Percentiles rank a stretch among this genome's conserved stretches.
Evolutionary conservation across 2,113 vertebrate species (phyloP).

Genomic region (Oncorhynchus tshawytscha): DNA sequence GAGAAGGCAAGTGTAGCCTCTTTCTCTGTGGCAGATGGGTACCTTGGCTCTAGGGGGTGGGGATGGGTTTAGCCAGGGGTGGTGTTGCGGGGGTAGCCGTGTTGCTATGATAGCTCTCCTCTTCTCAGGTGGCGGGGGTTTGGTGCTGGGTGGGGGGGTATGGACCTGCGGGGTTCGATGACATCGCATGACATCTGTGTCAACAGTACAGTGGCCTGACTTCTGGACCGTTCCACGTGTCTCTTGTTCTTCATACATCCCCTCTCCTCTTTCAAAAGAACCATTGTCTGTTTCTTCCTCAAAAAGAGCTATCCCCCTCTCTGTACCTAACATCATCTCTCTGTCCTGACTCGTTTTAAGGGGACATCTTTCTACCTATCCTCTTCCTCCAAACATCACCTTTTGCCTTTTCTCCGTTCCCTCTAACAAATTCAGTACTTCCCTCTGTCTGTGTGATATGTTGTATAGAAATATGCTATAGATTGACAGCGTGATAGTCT

Average conservation of each 20-base stretch:
- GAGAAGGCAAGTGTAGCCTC: background rate
- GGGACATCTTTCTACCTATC: conserved; percentile 64
- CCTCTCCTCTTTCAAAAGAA: background rate
- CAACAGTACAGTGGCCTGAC: conserved; percentile 32
- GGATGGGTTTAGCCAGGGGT: conserved; percentile 13
- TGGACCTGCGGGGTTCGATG: conserved; percentile 54
- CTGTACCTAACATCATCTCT: conserved; percentile 71
- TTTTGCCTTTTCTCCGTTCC: too few relatives aligned
- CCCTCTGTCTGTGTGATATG: too few relatives aligned
- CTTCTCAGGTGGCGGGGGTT: conserved; percentile 50
- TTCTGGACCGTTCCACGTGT: too few relatives aligned
- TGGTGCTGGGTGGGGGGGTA: conserved; percentile 4
- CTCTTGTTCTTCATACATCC: background rate
- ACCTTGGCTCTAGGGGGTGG: conserved; percentile 62
- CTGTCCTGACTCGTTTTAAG: conserved; percentile 26
- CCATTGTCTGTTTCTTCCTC: too few relatives aligned
- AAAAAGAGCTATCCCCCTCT: conserved; percentile 54
- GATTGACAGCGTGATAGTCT: too few relatives aligned
- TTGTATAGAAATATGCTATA: too few relatives aligned
- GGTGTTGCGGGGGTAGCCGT: conserved; percentile 30
- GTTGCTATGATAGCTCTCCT: conserved; percentile 42
- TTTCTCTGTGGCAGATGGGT: conserved; percentile 11
- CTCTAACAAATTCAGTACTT: too few relatives aligned
- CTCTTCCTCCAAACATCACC: conserved; percentile 55
- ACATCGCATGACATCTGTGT: background rate